Evolutionary conservation across 2,113 vertebrate genomes (phyloP), one percentile per base, ranked within the genome.

Genomic region (Chaenogobius annularis): DNA sequence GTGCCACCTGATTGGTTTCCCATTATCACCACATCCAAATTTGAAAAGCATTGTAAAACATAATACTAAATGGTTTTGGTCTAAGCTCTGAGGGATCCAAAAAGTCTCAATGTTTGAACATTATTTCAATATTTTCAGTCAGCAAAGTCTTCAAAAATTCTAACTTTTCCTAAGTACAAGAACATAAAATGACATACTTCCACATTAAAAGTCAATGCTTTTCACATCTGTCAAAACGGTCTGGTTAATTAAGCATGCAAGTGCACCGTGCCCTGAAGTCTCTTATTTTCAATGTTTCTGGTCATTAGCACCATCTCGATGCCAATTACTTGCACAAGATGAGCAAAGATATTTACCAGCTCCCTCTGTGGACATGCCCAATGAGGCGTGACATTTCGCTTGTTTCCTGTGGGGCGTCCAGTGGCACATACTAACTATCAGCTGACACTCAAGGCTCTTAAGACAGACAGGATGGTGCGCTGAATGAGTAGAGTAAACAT

Each of bases 341-440:
- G 55, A 63, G 71, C 19, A 52, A 43, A 73, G 66, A 81, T 83
- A 73, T 78, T 81, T 76, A 69, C 68, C 52, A 40, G 68, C 73
- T 22, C 50, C 69, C 72, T 85, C 59, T 11, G 63, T 58, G 76
- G 83, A 74, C 77, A 68, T 58, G 79, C 71, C 83, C 73, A 81
- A 83, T 81, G 77, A 84, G 79, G 67, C 68, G 83, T 87, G 87
- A 88, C 75, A 85, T 89, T 84, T 78, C 73, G 74, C 70, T 22
- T 44, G 12, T 64, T 76, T 78, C 68, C 77, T 69, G 59, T 3
- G n/a, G 26, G 73, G 46, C 68, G 50, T 43, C 14, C 40, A 8
- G 58, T 48, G 10, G 13, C 74, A 66, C 64, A 69, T 81, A 76
- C 68, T 40, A 74, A 72, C 72, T 80, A 66, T 74, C 77, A 80